phyloP scores from a whole-genome alignment of 2,797 vertebrate species.

The Acrossocheilus fasciatus region DNA sequence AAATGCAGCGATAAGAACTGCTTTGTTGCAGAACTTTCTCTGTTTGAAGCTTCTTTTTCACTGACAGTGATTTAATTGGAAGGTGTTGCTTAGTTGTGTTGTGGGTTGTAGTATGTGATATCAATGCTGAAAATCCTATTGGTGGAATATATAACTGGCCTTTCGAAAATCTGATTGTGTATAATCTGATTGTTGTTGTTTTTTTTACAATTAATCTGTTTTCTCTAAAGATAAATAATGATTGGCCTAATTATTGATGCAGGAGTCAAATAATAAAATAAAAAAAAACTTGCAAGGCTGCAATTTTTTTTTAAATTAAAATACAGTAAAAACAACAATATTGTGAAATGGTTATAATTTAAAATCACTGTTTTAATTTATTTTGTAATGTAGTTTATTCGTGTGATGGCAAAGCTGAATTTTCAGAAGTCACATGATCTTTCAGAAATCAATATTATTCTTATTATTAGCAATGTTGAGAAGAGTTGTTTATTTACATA shows the following conservation, averaged over 20 bases:
- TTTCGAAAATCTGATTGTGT: not conserved
- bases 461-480: not conserved
- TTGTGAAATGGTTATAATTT: not conserved
- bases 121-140: not conserved
- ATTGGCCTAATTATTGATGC: too few relatives aligned
- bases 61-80: not conserved
- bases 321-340: not conserved
- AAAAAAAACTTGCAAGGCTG: too few relatives aligned
- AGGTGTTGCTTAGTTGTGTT: not conserved
- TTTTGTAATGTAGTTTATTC: not conserved
- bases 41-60: not conserved
- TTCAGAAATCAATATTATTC: not conserved
- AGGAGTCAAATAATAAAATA: too few relatives aligned
- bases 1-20: conserved; percentile 50
- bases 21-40: conserved; percentile 39
- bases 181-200: too few relatives aligned
- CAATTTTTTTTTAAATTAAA: not conserved
- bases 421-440: not conserved
- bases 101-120: not conserved
- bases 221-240: too few relatives aligned
- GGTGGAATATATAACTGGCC: not conserved
- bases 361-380: not conserved
- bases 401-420: not conserved
- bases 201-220: too few relatives aligned
- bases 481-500: not conserved